phyloP scores from a whole-genome alignment of 2,888 invertebrate genomes.

The Liposcelis brunnea region DNA sequence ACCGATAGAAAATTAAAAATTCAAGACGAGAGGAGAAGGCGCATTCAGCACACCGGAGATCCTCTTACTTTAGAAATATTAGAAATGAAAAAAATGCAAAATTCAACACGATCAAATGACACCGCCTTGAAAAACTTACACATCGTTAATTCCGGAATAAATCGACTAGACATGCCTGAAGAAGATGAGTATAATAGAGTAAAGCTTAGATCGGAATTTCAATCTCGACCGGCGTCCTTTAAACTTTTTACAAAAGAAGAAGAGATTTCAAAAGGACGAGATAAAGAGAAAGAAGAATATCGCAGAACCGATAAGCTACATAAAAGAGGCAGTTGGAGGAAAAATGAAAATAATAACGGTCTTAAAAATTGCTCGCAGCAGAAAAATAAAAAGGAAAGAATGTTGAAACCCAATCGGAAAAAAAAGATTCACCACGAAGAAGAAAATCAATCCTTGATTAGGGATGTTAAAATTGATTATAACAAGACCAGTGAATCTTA shows the following conservation, averaged over 20 bases:
- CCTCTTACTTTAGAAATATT: neutral
- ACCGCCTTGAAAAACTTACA: too few relatives aligned
- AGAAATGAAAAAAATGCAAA: slow-evolving; percentile 16
- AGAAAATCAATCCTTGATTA: neutral
- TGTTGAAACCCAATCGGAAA: neutral
- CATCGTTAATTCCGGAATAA: too few relatives aligned
- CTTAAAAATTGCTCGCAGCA: slow-evolving; percentile 29
- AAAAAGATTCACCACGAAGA: neutral
- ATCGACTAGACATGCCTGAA: neutral
- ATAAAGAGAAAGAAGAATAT: too few relatives aligned
- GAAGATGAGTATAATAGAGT: slow-evolving; percentile 16
- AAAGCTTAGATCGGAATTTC: slow-evolving; percentile 23
- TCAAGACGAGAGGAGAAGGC: slow-evolving; percentile 11
- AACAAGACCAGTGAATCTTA: too few relatives aligned
- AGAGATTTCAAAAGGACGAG: too few relatives aligned
- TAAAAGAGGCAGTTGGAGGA: slow-evolving; percentile 25
- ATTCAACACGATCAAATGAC: slow-evolving; percentile 16
- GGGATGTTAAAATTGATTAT: too few relatives aligned
- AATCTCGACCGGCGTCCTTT: too few relatives aligned
- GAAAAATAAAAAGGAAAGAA: neutral
- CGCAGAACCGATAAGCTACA: too few relatives aligned
- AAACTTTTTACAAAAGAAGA: too few relatives aligned
- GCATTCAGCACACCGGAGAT: slow-evolving; percentile 9
- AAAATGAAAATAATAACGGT: slow-evolving; percentile 33
- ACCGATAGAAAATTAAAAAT: slow-evolving; percentile 11